These are phyloP conservation scores for Procambarus virginalis DNA, from an alignment of 1,140 invertebrate genomes.

Conservation along the genomic window DNA sequence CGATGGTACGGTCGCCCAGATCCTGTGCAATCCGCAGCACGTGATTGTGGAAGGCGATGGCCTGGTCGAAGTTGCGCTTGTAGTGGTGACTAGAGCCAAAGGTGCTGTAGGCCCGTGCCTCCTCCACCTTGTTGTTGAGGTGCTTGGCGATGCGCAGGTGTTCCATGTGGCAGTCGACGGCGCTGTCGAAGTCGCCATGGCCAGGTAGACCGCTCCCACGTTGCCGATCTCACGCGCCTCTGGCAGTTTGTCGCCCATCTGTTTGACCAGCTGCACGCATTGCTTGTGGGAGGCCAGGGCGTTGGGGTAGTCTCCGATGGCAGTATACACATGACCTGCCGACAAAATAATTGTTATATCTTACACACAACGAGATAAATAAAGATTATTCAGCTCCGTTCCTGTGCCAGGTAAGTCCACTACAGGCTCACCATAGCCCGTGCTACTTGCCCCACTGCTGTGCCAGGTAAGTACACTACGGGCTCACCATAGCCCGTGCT, in stretches of 20 bases:
- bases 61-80: conserved; percentile 92
- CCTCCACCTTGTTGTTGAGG: conserved; percentile 92
- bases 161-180: conserved; percentile 97
- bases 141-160: conserved; percentile 92
- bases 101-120: conserved; percentile 95
- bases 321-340: conserved; percentile 93
- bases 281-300: conserved; percentile 96
- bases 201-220: conserved; percentile 95
- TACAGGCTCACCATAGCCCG: no score
- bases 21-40: conserved; percentile 93
- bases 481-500: no score
- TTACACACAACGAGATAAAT: no score
- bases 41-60: conserved; percentile 94
- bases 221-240: conserved; percentile 97
- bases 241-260: conserved; percentile 92
- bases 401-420: no score
- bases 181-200: conserved; percentile 96
- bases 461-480: no score
- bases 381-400: no score
- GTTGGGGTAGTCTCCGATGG: conserved; percentile 96
- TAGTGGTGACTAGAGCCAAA: conserved; percentile 96
- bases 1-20: conserved; percentile 91
- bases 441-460: no score
- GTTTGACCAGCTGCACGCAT: conserved; percentile 95
- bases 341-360: background rate